Conservation (phyloP, 2,113 vertebrate species). For the Limnothrissa miodon region DNA sequence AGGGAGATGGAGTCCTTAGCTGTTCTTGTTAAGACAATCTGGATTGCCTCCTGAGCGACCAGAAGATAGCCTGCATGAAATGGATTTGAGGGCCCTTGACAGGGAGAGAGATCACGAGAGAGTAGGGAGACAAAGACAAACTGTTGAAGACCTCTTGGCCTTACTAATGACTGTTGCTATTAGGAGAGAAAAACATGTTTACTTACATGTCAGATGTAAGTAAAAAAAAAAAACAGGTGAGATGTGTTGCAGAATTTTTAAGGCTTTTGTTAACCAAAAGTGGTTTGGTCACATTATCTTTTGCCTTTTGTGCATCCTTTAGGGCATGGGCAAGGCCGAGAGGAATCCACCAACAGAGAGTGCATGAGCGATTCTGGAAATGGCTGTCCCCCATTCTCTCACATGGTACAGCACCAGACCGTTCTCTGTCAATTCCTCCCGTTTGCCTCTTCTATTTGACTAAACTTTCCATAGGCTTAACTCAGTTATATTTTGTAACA, state of each 20-base stretch:
- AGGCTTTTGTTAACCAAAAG: background rate
- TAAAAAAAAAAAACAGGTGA: background rate
- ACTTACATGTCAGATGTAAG: background rate
- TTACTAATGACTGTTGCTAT: background rate
- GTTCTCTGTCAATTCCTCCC: background rate
- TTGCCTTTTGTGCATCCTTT: background rate
- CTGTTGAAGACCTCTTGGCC: background rate
- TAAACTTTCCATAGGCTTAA: background rate
- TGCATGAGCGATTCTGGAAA: background rate
- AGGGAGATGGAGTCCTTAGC: background rate
- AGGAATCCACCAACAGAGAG: background rate
- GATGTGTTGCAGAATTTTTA: background rate
- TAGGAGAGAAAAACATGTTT: background rate
- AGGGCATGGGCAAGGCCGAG: background rate
- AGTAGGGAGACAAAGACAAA: background rate
- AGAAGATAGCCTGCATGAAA: background rate
- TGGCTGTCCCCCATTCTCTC: background rate
- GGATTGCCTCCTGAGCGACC: background rate
- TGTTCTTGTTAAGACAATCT: background rate
- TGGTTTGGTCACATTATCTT: background rate
- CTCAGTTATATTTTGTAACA: background rate
- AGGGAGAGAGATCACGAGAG: background rate
- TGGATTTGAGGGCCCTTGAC: background rate
- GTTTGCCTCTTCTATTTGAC: background rate
- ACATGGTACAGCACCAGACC: background rate